Percentiles rank a stretch among this genome's conserved stretches.
Conservation (phyloP, 1,140 invertebrate species). For the Drosophila rufa region DNA sequence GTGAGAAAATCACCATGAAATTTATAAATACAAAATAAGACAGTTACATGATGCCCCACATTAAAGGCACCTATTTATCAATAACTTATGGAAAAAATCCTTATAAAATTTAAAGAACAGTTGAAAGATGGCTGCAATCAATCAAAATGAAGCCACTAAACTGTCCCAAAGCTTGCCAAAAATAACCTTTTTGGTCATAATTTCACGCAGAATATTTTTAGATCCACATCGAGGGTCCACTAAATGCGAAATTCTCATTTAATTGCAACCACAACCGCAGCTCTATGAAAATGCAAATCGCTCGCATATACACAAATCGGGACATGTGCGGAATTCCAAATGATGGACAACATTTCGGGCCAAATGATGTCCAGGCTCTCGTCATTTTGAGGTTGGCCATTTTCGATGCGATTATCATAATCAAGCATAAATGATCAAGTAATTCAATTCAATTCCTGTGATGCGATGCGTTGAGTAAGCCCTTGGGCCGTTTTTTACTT, state of each 20-base stretch:
- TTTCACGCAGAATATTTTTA: constrained; percentile 15
- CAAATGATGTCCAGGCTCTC: constrained; percentile 8
- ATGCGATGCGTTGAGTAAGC: background rate
- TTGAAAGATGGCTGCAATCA: constrained; percentile 3
- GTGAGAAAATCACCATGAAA: no score
- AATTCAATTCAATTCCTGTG: constrained; percentile 16
- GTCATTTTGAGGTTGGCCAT: constrained; percentile 18
- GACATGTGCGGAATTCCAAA: constrained; percentile 27
- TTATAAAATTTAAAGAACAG: background rate
- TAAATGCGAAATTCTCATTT: constrained; percentile 13
- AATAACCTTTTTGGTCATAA: constrained; percentile 4
- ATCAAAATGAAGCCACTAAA: constrained; percentile 15
- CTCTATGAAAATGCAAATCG: constrained; percentile 29
- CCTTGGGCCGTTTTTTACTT: background rate
- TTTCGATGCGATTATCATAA: constrained; percentile 44
- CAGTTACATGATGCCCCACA: background rate
- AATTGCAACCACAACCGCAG: constrained; percentile 43
- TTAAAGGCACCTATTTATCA: background rate
- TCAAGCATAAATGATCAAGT: constrained; percentile 43
- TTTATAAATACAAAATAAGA: background rate
- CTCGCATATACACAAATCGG: constrained; percentile 1
- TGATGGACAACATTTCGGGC: constrained; percentile 18
- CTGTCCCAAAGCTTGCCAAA: background rate
- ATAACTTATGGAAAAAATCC: no score
- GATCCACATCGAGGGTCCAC: background rate